A percentile compares a stretch with the other conserved stretches of the same genome.
Evolutionary conservation across 2,797 vertebrate species (phyloP).

Genomic region (Masticophis lateralis): DNA sequence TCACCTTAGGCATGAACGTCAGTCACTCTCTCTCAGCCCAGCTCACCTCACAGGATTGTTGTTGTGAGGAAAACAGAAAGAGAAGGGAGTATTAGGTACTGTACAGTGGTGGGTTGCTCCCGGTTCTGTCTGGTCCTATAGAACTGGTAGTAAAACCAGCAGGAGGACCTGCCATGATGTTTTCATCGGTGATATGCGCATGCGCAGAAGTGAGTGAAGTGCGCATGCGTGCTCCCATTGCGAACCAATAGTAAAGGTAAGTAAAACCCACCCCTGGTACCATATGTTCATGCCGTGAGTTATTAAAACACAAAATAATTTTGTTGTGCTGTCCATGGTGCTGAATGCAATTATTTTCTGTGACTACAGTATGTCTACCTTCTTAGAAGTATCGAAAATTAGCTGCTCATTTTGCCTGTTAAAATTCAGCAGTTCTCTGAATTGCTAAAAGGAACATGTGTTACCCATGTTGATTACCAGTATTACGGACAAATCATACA

Average conservation of each 20-base stretch:
- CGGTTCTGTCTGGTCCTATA: no score
- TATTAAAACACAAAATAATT: not conserved
- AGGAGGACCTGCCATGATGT: no score
- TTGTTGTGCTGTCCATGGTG: accelerated
- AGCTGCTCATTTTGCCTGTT: not conserved
- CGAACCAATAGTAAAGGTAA: no score
- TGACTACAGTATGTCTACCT: not conserved
- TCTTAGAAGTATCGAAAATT: not conserved
- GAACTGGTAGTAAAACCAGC: no score
- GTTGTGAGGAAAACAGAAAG: not conserved
- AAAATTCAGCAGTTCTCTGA: not conserved
- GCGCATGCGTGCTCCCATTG: no score
- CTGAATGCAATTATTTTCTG: not conserved
- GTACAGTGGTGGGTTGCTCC: no score
- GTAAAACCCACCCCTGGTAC: no score
- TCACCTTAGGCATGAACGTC: not conserved
- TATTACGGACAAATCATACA: not conserved
- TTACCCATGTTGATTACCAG: constrained; percentile 28
- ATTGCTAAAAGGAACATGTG: not conserved
- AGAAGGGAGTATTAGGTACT: not conserved
- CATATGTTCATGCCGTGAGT: not conserved
- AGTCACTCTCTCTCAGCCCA: not conserved
- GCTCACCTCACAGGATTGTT: not conserved
- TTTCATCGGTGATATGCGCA: no score
- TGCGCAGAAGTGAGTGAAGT: no score